Evolutionary conservation across 2,113 vertebrate species (phyloP), one percentile per base, ranked within the genome.

Genomic region (Phrynocephalus versicolor): DNA sequence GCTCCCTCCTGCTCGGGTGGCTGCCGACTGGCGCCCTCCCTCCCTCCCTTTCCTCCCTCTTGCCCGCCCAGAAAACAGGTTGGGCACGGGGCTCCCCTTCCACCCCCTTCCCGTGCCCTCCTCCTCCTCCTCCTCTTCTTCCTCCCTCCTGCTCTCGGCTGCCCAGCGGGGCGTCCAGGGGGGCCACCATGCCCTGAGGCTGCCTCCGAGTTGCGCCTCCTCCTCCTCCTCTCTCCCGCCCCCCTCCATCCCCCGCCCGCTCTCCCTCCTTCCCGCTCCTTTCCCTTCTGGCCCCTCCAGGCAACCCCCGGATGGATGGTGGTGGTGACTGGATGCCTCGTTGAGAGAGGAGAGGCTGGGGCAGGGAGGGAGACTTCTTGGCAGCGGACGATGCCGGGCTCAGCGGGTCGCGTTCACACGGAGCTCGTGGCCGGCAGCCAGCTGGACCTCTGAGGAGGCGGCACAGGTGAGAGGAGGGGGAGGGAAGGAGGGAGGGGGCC

Each of bases 391-490:
- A 39, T 67, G 45, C 76, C 64, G 71, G 25, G 70, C 79, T 33
- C 82, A 27, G 65, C 75, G 2, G 80, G 81, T 83, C 58, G 71
- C 69, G 21, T 76, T 37, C 33, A 85, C 14, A 74, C 30, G 37
- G 78, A 9, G n/a, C 77, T 39, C 79, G 76, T 71, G 91, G 90
- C 80, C 62, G 64, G 2, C 27, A n/a, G n/a, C n/a, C n/a, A n/a
- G n/a, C 8, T 14, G 76, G 35, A 14, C 18, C 35, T 71, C 82
- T 7, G 72, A 85, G 75, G 88, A 74, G 9, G 15, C 15, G 16
- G 65, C 15, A 69, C 89, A 89, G 92, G 93, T 95, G 83, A 92
- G 90, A 69, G 60, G 23, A 19, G 15, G 65, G 51, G 65, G 60
- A 65, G 6, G 64, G 25, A 21, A 7, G 83, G 70, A 67, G 74